These are phyloP conservation scores for Selenia dentaria DNA, from an alignment of 2,888 invertebrate species.

Conservation along the genomic window DNA sequence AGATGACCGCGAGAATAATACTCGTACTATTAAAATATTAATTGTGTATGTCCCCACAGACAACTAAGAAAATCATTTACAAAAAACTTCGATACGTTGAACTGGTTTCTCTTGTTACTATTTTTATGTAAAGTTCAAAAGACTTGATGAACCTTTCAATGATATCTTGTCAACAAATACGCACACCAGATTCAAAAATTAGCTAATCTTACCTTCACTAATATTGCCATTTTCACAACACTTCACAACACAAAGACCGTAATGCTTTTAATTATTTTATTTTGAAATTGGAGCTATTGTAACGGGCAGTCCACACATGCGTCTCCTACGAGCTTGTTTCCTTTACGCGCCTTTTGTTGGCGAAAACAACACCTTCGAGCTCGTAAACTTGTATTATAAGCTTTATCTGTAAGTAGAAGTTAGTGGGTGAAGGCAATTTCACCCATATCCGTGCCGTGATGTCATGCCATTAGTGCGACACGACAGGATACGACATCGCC, in stretches of 20 bases:
- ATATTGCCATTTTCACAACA: conserved; percentile 32
- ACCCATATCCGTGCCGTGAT: conserved; percentile 71
- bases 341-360: conserved; percentile 63
- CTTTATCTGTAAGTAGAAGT: conserved; percentile 18
- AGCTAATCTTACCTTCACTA: conserved; percentile 35
- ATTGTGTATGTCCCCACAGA: too few relatives aligned
- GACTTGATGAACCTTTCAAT: not conserved
- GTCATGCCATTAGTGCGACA: conserved; percentile 62
- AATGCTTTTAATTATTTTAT: too few relatives aligned
- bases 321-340: conserved; percentile 57
- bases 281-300: conserved; percentile 10
- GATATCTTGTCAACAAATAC: not conserved
- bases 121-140: too few relatives aligned
- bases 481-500: conserved; percentile 60
- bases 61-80: too few relatives aligned
- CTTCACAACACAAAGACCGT: conserved; percentile 21
- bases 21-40: too few relatives aligned
- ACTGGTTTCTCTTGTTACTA: too few relatives aligned
- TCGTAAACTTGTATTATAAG: conserved; percentile 26
- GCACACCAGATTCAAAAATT: not conserved
- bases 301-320: conserved; percentile 43
- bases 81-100: too few relatives aligned
- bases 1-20: too few relatives aligned
- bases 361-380: conserved; percentile 55
- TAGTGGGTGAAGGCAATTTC: conserved; percentile 79